phyloP scores from a whole-genome alignment of 2,888 invertebrate species.

The Trachelus tabidus region DNA sequence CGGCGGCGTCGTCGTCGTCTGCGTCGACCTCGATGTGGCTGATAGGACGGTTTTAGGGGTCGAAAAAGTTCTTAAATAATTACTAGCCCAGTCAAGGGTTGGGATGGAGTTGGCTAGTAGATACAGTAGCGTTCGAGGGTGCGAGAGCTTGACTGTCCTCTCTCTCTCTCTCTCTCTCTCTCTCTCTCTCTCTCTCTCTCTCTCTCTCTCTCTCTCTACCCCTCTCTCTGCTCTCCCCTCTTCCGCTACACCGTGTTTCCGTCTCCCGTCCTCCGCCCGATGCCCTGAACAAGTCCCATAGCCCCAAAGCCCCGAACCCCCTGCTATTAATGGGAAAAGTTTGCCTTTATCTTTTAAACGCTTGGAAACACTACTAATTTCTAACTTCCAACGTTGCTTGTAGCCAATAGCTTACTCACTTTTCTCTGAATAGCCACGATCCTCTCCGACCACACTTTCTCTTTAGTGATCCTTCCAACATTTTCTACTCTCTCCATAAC shows the following conservation, averaged over 20 bases:
- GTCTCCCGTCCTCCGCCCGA: slow-evolving; percentile 10
- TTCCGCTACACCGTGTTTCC: slow-evolving; percentile 7
- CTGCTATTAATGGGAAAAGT: slow-evolving; percentile 64
- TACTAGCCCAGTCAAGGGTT: slow-evolving; percentile 49
- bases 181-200: too few relatives aligned
- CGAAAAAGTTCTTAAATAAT: slow-evolving; percentile 62
- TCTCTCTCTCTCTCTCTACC: too few relatives aligned
- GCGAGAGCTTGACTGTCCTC: slow-evolving; percentile 24
- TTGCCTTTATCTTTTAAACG: slow-evolving; percentile 66
- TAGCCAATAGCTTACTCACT: background rate
- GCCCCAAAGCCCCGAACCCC: background rate
- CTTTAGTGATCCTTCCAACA: too few relatives aligned
- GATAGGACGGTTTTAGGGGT: background rate
- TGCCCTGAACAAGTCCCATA: too few relatives aligned
- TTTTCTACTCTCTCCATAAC: too few relatives aligned
- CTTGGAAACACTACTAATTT: slow-evolving; percentile 63
- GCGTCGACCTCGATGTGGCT: background rate
- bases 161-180: background rate
- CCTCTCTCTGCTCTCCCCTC: too few relatives aligned
- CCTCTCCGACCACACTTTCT: too few relatives aligned
- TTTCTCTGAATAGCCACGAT: too few relatives aligned
- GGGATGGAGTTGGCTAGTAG: slow-evolving; percentile 56
- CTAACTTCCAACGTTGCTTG: slow-evolving; percentile 54
- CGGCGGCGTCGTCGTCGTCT: background rate
- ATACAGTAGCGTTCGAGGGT: slow-evolving; percentile 33